These are phyloP conservation scores for Oryzias dopingdopingensis DNA, from an alignment of 2,797 vertebrate genomes.

Conservation along the genomic window DNA sequence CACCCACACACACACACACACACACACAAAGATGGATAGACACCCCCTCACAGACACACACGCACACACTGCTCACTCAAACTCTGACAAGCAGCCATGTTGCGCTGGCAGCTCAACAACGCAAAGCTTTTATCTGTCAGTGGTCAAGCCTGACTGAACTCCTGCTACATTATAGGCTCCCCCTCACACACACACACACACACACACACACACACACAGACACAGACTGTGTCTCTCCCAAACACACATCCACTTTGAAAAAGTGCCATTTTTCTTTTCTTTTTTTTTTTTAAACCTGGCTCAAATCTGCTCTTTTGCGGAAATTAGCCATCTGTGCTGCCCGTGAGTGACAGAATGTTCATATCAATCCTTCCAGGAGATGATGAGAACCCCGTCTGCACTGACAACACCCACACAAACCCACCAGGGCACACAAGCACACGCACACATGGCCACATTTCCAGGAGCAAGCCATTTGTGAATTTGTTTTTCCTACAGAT, in stretches of 20 bases:
- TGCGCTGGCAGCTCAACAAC: slow-evolving; percentile 79
- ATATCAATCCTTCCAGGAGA: slow-evolving; percentile 81
- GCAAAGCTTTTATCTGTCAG: slow-evolving; percentile 82
- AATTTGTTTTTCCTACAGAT: slow-evolving; percentile 64
- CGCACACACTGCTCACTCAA: slow-evolving; percentile 70
- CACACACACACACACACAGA: slow-evolving; percentile 14
- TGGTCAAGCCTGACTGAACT: slow-evolving; percentile 80
- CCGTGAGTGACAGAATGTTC: slow-evolving; percentile 81
- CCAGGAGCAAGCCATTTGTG: slow-evolving; percentile 64
- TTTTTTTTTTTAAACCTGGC: slow-evolving; percentile 76
- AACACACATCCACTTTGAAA: slow-evolving; percentile 58
- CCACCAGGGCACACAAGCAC: slow-evolving; percentile 40
- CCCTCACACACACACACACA: slow-evolving; percentile 30
- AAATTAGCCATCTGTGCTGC: slow-evolving; percentile 83
- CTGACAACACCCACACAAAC: slow-evolving; percentile 66
- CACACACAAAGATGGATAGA: slow-evolving; percentile 25
- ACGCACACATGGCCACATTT: slow-evolving; percentile 52
- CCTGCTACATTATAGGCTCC: slow-evolving; percentile 73
- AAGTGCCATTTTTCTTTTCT: slow-evolving; percentile 76
- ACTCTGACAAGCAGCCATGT: slow-evolving; percentile 79
- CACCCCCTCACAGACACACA: slow-evolving; percentile 28
- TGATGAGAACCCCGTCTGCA: slow-evolving; percentile 76
- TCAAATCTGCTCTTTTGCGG: slow-evolving; percentile 79
- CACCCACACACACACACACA: slow-evolving; percentile 38
- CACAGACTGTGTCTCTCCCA: slow-evolving; percentile 20